Base-by-base conservation (phyloP, 2,797 vertebrate species). In the Anguilla megastoma region DNA sequence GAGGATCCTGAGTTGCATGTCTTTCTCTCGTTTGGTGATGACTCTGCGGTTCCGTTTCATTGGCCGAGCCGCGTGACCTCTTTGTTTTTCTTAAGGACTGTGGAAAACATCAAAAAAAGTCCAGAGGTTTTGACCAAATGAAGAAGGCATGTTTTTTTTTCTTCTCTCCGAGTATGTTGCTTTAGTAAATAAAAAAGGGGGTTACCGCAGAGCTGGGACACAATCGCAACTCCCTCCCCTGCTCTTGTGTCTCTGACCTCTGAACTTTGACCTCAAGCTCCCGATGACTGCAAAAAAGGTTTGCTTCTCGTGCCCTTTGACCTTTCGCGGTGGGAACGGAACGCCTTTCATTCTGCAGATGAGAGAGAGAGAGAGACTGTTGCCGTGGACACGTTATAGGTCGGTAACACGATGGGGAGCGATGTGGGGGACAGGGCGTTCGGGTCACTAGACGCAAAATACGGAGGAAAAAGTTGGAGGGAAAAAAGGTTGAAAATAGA, bases 1-100 rank as follows among this genome's bases (percentile, higher is more conserved):
- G 94, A 94, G 92, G 93, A 94, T 95, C 94, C 89, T 91, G 94
- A 93, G 93, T 94, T 95, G 96, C 95, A 96, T 96, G 96, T 90
- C 90, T 90, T 94, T 89, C 10, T 89, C 33, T 63, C 89, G 89
- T 86, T 84, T 74, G 24, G 33, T 91, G 91, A 93, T 95, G 90
- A 93, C 95, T 93, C 93, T 94, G 93, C 96, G 95, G 33, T 79
- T 94, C 96, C 95, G 96, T 94, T 95, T 96, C 93, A 91, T 90
- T 93, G 93, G 93, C 91, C 91, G 91, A 91, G 89, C 90, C 92
- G 85, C 91, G 88, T 91, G 92, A 92, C 94, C 91, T 93, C 88
- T 89, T 83, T 89, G 92, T 89, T 93, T 82, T 89, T 87, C 69
- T 80, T 85, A 12, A 87, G 90, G 94, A 93, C 90, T 92, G 94